phyloP scores from a whole-genome alignment of 2,888 invertebrate genomes.

The Diaphora mendica region DNA sequence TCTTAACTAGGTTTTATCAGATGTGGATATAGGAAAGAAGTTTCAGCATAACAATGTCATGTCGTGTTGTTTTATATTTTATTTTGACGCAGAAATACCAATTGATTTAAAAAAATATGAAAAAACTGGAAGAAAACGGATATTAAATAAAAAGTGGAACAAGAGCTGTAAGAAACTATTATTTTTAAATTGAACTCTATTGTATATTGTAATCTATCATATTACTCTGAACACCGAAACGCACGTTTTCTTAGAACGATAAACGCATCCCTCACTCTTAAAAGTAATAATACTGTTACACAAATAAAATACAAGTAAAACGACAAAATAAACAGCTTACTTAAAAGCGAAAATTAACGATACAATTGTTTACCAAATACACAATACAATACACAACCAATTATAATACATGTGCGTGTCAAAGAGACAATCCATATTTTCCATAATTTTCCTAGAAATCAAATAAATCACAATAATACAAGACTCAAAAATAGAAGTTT shows the following conservation, averaged over 20 bases:
- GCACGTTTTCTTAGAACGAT: neutral
- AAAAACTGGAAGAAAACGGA: too few species aligned
- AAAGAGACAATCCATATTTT: neutral
- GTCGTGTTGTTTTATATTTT: neutral
- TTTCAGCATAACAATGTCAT: constrained; percentile 11
- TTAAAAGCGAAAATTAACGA: neutral
- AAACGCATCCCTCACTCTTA: neutral
- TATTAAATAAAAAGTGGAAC: too few species aligned
- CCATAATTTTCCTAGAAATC: neutral
- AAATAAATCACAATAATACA: neutral
- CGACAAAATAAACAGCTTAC: too few species aligned
- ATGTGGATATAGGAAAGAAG: constrained; percentile 46
- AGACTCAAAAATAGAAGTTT: neutral
- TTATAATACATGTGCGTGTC: neutral
- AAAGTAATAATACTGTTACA: neutral
- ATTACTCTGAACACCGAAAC: neutral
- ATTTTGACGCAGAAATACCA: neutral
- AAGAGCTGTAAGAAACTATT: neutral
- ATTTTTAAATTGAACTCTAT: neutral
- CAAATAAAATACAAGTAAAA: neutral
- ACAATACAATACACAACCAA: neutral
- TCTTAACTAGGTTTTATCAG: constrained; percentile 32
- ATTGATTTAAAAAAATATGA: too few species aligned
- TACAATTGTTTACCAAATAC: neutral
- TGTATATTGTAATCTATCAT: neutral